Conservation (phyloP, 1,140 invertebrate genomes). For the Heliothis subflexa region DNA sequence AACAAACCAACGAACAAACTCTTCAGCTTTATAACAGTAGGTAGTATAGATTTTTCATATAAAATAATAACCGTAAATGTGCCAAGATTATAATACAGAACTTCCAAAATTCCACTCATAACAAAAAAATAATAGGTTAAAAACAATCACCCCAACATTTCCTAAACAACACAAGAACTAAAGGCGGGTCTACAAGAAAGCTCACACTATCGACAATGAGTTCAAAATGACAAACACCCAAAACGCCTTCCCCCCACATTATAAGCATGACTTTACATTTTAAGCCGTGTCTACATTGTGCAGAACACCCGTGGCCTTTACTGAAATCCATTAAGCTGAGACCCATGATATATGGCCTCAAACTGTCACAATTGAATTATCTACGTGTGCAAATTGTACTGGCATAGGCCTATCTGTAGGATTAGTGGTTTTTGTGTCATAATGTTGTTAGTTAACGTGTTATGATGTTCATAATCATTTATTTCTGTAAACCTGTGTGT, state of each 20-base stretch:
- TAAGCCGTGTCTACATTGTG: constrained; percentile 32
- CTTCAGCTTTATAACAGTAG: too few relatives aligned
- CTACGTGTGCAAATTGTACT: constrained; percentile 45
- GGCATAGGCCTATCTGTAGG: constrained; percentile 8
- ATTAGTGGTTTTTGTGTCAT: constrained; percentile 25
- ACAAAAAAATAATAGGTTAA: too few relatives aligned
- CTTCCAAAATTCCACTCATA: too few relatives aligned
- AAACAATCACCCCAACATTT: too few relatives aligned
- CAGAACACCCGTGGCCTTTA: constrained; percentile 9
- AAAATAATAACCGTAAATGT: too few relatives aligned
- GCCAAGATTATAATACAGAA: too few relatives aligned
- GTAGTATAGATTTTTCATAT: too few relatives aligned
- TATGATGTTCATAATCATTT: too few relatives aligned
- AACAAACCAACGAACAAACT: too few relatives aligned
- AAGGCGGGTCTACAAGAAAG: too few relatives aligned
- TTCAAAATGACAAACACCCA: background rate
- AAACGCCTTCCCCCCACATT: constrained; percentile 15
- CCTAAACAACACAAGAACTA: too few relatives aligned
- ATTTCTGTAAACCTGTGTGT: too few relatives aligned
- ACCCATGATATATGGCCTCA: constrained; percentile 46
- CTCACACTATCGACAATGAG: background rate
- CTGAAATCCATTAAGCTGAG: constrained; percentile 46
- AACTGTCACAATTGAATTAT: constrained; percentile 51
- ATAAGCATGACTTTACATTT: constrained; percentile 48
- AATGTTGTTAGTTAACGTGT: constrained; percentile 7